These are phyloP conservation scores for Cosmorhoe ocellata DNA, from an alignment of 2,888 invertebrate genomes.

Conservation along the genomic window DNA sequence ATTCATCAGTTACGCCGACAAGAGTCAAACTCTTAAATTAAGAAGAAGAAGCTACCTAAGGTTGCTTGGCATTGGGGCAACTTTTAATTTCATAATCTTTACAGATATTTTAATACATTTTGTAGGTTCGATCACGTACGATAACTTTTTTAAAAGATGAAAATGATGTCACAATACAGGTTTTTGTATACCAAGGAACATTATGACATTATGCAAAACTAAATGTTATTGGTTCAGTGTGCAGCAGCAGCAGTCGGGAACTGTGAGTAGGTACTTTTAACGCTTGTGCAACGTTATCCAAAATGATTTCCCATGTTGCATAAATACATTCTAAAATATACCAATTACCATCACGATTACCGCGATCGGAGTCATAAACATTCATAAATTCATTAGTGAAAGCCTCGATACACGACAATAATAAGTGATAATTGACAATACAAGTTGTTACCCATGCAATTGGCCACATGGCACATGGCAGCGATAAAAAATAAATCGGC, in stretches of 20 bases:
- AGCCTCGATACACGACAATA: constrained; percentile 57
- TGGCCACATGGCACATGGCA: constrained; percentile 40
- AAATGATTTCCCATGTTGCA: constrained; percentile 21
- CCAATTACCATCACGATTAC: constrained; percentile 33
- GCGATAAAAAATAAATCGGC: constrained; percentile 49
- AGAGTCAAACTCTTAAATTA: no score
- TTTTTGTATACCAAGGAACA: no score
- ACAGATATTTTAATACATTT: no score
- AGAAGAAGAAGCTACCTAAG: no score
- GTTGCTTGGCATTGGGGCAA: no score
- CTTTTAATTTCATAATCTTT: no score
- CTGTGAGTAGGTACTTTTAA: background rate
- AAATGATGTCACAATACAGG: no score
- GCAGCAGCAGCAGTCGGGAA: background rate
- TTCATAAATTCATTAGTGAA: constrained; percentile 54
- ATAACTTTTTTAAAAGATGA: no score
- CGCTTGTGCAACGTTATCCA: constrained; percentile 12
- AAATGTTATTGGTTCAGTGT: no score
- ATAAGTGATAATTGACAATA: constrained; percentile 47
- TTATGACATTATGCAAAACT: no score
- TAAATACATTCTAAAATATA: constrained; percentile 22
- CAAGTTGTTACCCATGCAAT: constrained; percentile 15
- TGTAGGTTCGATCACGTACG: no score
- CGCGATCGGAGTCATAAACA: constrained; percentile 37
- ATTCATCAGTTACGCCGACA: no score